Evolutionary conservation across 2,888 invertebrate species (phyloP), one percentile per base, ranked within the genome.

Genomic region (Fragum whitleyi): DNA sequence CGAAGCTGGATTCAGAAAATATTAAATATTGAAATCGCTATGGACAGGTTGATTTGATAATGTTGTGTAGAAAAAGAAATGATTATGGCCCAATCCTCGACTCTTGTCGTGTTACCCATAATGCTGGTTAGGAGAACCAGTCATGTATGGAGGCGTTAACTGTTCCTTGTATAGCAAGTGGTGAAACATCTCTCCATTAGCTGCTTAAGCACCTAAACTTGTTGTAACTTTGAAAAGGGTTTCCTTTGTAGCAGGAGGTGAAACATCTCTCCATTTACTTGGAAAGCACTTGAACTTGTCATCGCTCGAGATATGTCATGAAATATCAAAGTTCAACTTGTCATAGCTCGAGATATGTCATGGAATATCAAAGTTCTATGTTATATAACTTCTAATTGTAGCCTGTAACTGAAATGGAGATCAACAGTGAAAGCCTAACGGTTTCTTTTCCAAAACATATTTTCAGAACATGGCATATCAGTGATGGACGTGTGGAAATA

Each of bases 391-490:
- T 47, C 14, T 47, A 3, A 2, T 47, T n/a, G 19, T 14, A 19
- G n/a, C 3, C 47, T 47, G 47, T 9, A n/a, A 47, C n/a, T 19
- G n/a, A n/a, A 47, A 47, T 3, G n/a, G 47, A 47, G 47, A 47
- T 47, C 47, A n/a, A 47, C 47, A 47, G 47, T 47, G 47, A 9
- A 3, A 47, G 14, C 14, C n/a, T n/a, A 19, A 47, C 19, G 14
- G 47, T 47, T n/a, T 47, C 5, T n/a, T n/a, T 47, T 61, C 11
- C 6, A 28, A 28, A 26, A 61, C 14, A 19, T 61, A 32, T 7
- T 61, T 29, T n/a, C 61, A 61, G 61, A 61, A 6, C 29, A 32
- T 28, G 32, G 61, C 29, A 32, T 32, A 61, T 61, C 28, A 65
- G 14, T 65, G 65, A n/a, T 65, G 65, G 65, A 36, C 65, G 1